Percentiles rank a stretch among this genome's conserved stretches.
Evolutionary conservation across 2,888 invertebrate species (phyloP).

Genomic region (Nomada flava): DNA sequence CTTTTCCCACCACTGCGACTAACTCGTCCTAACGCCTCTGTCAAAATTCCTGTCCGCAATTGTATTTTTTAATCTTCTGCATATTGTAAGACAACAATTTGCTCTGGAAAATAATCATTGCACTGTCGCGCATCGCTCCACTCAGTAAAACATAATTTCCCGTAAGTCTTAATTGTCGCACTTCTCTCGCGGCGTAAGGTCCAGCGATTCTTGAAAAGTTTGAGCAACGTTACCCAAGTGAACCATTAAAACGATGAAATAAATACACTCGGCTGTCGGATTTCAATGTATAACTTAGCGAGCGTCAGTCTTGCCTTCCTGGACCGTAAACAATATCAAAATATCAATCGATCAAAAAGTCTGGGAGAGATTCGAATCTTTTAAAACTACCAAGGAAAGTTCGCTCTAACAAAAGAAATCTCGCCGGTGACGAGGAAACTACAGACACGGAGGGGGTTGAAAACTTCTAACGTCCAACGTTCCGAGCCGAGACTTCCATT

Average conservation of each 20-base stretch:
- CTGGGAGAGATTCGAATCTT: conserved; percentile 31
- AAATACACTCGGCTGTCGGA: background rate
- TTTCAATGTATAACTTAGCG: background rate
- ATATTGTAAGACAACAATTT: background rate
- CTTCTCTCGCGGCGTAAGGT: too few relatives aligned
- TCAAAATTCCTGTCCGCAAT: background rate
- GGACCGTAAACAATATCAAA: conserved; percentile 48
- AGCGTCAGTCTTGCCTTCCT: background rate
- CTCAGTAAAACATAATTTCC: background rate
- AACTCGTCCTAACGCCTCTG: background rate
- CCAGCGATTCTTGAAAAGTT: too few relatives aligned
- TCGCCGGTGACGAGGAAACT: background rate
- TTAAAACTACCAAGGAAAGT: conserved; percentile 37
- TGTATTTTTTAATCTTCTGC: background rate
- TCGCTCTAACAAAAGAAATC: conserved; percentile 35
- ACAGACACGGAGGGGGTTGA: background rate
- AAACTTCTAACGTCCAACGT: conserved; percentile 33
- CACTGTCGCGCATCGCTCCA: background rate
- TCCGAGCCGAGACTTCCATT: conserved; percentile 36
- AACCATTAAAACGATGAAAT: background rate
- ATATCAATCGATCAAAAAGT: conserved; percentile 46
- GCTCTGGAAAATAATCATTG: background rate
- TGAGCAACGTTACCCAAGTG: too few relatives aligned
- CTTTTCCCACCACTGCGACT: conserved; percentile 27
- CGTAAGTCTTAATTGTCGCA: too few relatives aligned